These are phyloP conservation scores for Triplophysa bombifrons DNA, from an alignment of 2,797 vertebrate genomes.

Conservation along the genomic window DNA sequence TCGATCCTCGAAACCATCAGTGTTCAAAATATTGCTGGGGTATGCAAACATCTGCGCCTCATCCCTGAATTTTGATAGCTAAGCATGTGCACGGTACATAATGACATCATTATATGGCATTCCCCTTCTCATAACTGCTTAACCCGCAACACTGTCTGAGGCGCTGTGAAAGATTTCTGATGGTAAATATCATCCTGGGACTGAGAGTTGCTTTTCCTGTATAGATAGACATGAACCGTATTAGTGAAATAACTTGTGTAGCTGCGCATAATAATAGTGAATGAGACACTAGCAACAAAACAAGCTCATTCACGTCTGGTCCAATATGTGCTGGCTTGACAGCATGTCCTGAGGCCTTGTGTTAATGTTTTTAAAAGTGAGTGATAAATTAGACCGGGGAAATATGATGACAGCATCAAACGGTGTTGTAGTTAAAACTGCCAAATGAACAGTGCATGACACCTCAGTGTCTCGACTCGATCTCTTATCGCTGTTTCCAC, in stretches of 20 bases:
- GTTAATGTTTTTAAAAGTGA: constrained; percentile 24
- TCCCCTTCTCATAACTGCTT: background rate
- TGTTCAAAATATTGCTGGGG: background rate
- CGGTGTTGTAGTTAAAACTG: background rate
- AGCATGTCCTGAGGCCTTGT: constrained; percentile 6
- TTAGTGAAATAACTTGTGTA: constrained; percentile 40
- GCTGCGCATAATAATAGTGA: constrained; percentile 31
- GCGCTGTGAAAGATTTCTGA: background rate
- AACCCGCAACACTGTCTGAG: background rate
- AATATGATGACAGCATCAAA: constrained; percentile 13
- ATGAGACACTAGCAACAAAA: constrained; percentile 26
- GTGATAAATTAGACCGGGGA: constrained; percentile 15
- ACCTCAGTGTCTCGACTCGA: background rate
- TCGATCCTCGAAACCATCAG: background rate
- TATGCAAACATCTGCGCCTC: background rate
- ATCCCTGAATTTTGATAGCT: background rate
- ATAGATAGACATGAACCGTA: constrained; percentile 6
- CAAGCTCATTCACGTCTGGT: constrained; percentile 12
- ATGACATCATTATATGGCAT: background rate
- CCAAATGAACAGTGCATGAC: constrained; percentile 3
- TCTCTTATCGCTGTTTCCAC: constrained; percentile 29
- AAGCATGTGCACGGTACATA: background rate
- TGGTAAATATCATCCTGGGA: background rate
- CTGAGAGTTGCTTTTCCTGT: background rate
- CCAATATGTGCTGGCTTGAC: constrained; percentile 19